Evolutionary conservation across 2,797 vertebrate species (phyloP), one percentile per base, ranked within the genome.

Genomic region (Pipistrellus kuhlii): DNA sequence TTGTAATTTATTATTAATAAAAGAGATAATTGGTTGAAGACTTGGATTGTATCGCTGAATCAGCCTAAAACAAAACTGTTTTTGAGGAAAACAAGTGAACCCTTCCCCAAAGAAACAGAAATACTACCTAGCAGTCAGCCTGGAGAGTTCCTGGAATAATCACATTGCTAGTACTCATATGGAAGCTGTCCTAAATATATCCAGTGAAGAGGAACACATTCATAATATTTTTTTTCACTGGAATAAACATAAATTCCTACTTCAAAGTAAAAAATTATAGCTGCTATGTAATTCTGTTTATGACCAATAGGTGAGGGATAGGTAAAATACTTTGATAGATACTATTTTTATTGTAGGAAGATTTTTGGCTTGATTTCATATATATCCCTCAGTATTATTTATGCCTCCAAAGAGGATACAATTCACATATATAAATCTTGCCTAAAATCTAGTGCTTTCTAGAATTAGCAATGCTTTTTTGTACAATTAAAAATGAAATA

Each of bases 1-100:
- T 88, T 88, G 13, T n/a, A 91, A 75, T 85, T 87, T 83, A 73
- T 87, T 81, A 96, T 94, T 90, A 94, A 86, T 73, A 78, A 69
- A 84, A 80, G 46, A 62, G 7, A 62, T 57, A 90, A 55, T 0
- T 75, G 81, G 57, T 62, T 69, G 25, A 96, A 86, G 53, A 82
- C 27, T 51, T 88, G 46, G 18, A 17, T 23, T 85, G 4, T 78
- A 51, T 41, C 14, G 92, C 0, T 90, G 23, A 80, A 64, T 94
- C 68, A 78, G 18, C 59, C 51, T 78, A 46, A 84, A 89, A 94
- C 15, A 71, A 94, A 66, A 64, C 18, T 21, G 69, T 13, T 48
- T 53, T 59, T 81, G 55, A 41, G 59, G 25, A 62, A 32, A 57
- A 32, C 41, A 92, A 69, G 72, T 20, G 32, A 88, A 64, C 48